Conservation (phyloP, 2,113 vertebrate species). For the Pollachius pollachius region DNA sequence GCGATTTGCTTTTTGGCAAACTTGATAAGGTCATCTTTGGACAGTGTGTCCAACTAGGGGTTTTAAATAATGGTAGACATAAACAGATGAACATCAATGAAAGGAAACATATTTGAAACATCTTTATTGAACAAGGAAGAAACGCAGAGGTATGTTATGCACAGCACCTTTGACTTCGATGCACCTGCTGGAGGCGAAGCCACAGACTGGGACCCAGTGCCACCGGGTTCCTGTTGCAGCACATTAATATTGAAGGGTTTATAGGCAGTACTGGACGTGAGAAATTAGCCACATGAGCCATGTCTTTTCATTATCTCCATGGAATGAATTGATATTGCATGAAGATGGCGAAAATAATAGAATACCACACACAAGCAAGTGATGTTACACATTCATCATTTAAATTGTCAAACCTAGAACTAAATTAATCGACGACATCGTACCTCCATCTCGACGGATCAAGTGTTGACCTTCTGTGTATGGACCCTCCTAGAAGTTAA, state of each 20-base stretch:
- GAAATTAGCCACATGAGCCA: not conserved
- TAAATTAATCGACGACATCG: conserved; percentile 34
- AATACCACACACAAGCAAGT: not conserved
- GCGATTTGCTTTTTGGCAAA: conserved; percentile 95
- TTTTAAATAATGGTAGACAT: no score
- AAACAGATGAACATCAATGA: not conserved
- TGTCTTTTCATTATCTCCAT: no score
- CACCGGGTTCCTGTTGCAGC: conserved; percentile 49
- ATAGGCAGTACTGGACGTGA: not conserved
- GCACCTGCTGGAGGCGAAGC: conserved; percentile 51
- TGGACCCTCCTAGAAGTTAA: not conserved
- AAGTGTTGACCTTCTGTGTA: conserved; percentile 21
- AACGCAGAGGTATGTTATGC: no score
- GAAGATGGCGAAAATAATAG: not conserved
- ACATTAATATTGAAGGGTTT: not conserved
- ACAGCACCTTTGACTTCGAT: conserved; percentile 63
- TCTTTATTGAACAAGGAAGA: not conserved
- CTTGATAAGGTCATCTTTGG: conserved; percentile 97
- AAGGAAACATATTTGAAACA: not conserved
- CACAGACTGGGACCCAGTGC: conserved; percentile 31
- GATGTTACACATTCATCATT: no score
- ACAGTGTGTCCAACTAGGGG: conserved; percentile 85
- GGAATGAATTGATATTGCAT: not conserved
- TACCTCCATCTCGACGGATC: conserved; percentile 65
- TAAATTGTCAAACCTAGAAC: conserved; percentile 22